phyloP scores from a whole-genome alignment of 2,797 vertebrate genomes.

The Propithecus deckenii region DNA sequence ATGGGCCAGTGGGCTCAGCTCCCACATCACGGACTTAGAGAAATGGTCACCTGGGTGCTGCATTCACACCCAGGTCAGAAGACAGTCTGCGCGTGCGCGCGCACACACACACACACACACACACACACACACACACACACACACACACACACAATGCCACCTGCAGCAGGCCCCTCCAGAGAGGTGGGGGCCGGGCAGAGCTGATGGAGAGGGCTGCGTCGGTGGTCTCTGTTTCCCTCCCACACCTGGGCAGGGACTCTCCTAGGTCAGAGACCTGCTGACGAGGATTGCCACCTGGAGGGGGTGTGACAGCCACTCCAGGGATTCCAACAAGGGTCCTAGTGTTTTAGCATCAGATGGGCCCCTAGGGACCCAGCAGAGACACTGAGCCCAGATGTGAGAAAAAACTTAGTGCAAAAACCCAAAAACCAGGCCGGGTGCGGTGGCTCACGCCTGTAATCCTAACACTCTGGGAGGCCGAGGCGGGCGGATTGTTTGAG shows the following conservation, averaged over 20 bases:
- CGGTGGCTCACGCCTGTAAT: no score
- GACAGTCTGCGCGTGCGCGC: no score
- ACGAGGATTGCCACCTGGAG: neutral
- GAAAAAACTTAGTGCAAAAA: neutral
- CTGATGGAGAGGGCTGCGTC: accelerated
- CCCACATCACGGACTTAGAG: neutral
- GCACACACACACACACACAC: no score
- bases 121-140: neutral
- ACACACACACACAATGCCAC: accelerated
- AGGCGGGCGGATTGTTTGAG: no score
- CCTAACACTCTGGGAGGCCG: no score
- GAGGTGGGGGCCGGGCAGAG: neutral
- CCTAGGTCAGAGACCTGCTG: neutral
- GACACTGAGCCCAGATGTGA: neutral
- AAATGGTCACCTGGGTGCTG: neutral
- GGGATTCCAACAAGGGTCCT: neutral
- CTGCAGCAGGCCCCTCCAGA: neutral
- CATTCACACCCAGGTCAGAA: neutral
- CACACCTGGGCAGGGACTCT: neutral
- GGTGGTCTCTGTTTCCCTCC: neutral
- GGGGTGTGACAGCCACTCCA: neutral
- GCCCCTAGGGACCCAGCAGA: neutral
- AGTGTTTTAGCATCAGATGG: neutral
- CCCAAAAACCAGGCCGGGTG: no score
- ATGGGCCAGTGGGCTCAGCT: neutral